These are phyloP conservation scores for Condylostylus longicornis DNA, from an alignment of 1,140 invertebrate genomes.

Conservation along the genomic window DNA sequence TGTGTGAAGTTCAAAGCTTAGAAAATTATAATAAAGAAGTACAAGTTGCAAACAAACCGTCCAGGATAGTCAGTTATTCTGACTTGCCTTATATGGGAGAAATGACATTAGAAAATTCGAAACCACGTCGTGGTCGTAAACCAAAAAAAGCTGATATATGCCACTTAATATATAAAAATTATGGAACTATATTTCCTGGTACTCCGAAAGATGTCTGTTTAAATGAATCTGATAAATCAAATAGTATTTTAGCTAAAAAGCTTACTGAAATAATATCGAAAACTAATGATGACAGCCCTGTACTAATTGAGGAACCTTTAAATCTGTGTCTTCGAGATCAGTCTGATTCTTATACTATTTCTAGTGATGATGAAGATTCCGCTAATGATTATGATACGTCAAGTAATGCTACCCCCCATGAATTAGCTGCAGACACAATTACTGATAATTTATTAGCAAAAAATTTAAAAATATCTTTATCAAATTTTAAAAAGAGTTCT, in stretches of 20 bases:
- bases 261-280: not conserved
- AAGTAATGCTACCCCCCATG: constrained; percentile 3
- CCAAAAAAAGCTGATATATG: constrained; percentile 83
- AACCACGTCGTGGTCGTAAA: constrained; percentile 65
- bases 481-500: constrained; percentile 12
- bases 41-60: constrained; percentile 22
- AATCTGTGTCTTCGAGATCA: constrained; percentile 63
- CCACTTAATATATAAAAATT: constrained; percentile 80
- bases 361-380: constrained; percentile 17
- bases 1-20: constrained; percentile 13
- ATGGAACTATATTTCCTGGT: constrained; percentile 61
- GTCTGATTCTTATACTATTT: constrained; percentile 24
- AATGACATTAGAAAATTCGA: constrained; percentile 71
- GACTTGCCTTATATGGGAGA: constrained; percentile 82
- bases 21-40: no score
- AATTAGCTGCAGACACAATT: constrained; percentile 12
- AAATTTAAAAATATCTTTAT: constrained; percentile 14
- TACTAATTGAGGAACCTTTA: constrained; percentile 48
- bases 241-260: no score
- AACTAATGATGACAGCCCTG: constrained; percentile 13
- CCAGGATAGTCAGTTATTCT: constrained; percentile 49
- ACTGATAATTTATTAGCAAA: constrained; percentile 17
- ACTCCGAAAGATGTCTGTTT: not conserved
- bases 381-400: constrained; percentile 3
- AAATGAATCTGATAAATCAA: no score